A percentile compares a stretch with the other conserved stretches of the same genome.
phyloP scores from a whole-genome alignment of 2,888 invertebrate genomes.

The Euspilapteryx auroguttella region DNA sequence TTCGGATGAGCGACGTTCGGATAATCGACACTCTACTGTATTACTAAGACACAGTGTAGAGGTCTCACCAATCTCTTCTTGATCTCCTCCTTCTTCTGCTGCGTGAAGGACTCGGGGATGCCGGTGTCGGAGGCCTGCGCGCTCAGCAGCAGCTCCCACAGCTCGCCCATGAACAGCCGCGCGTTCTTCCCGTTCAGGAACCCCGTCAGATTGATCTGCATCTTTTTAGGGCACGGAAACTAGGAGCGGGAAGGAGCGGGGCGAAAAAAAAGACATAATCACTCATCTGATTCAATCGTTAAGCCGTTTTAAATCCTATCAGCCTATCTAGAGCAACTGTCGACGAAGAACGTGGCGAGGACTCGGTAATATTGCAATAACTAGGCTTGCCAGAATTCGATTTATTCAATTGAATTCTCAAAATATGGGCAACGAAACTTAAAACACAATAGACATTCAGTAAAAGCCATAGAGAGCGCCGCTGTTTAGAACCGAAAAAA shows the following conservation, averaged over 20 bases:
- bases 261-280: conserved; percentile 33
- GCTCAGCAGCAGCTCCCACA: conserved; percentile 93
- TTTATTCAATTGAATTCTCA: too few relatives aligned
- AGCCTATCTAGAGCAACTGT: too few relatives aligned
- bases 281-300: conserved; percentile 15
- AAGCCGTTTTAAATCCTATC: conserved; percentile 10
- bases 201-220: conserved; percentile 99
- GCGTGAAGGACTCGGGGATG: conserved; percentile 92
- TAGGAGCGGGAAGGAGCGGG: conserved; percentile 54
- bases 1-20: too few relatives aligned
- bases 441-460: conserved; percentile 13
- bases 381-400: too few relatives aligned
- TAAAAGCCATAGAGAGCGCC: conserved; percentile 40
- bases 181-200: conserved; percentile 98
- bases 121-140: conserved; percentile 95
- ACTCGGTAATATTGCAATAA: too few relatives aligned
- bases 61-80: conserved; percentile 80
- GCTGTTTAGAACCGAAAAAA: too few relatives aligned
- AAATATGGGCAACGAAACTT: too few relatives aligned
- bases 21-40: too few relatives aligned
- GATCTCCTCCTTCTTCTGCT: conserved; percentile 96
- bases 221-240: conserved; percentile 96
- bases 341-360: too few relatives aligned
- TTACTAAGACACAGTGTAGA: too few relatives aligned
- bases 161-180: conserved; percentile 94